phyloP scores from a whole-genome alignment of 2,113 vertebrate species.

The Procavia capensis region DNA sequence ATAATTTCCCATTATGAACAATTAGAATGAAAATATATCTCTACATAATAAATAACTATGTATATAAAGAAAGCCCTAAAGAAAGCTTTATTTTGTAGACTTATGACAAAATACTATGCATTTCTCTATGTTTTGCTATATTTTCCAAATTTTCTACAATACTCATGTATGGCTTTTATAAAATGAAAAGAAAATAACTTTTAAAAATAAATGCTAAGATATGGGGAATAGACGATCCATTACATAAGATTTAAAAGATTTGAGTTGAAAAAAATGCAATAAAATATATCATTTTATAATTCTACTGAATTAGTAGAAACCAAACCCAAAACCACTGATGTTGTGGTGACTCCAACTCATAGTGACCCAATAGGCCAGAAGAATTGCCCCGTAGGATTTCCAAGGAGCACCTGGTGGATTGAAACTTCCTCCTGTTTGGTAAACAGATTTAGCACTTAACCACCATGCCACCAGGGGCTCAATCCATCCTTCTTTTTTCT shows the following conservation, averaged over 20 bases:
- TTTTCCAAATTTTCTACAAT: too few species aligned
- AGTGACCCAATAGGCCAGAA: too few species aligned
- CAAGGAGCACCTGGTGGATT: too few species aligned
- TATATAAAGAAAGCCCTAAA: not conserved
- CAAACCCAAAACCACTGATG: too few species aligned
- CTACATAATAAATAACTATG: not conserved
- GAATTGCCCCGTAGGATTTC: too few species aligned
- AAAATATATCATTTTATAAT: not conserved
- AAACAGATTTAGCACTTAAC: too few species aligned
- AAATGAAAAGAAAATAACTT: not conserved
- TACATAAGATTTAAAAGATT: not conserved
- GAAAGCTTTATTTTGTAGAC: not conserved
- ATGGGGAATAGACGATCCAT: not conserved
- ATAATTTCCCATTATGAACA: not conserved
- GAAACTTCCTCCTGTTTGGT: too few species aligned
- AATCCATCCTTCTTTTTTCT: not conserved
- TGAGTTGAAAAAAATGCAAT: not conserved
- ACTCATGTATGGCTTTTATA: not conserved
- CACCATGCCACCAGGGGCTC: too few species aligned
- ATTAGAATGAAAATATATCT: not conserved
- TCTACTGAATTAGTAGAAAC: not conserved
- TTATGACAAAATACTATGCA: not conserved
- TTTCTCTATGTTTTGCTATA: not conserved
- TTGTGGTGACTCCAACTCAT: too few species aligned
- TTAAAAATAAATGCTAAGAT: not conserved